A percentile compares a stretch with the other conserved stretches of the same genome.
Conservation (phyloP, 2,797 vertebrate species). For the Heliangelus exortis region DNA sequence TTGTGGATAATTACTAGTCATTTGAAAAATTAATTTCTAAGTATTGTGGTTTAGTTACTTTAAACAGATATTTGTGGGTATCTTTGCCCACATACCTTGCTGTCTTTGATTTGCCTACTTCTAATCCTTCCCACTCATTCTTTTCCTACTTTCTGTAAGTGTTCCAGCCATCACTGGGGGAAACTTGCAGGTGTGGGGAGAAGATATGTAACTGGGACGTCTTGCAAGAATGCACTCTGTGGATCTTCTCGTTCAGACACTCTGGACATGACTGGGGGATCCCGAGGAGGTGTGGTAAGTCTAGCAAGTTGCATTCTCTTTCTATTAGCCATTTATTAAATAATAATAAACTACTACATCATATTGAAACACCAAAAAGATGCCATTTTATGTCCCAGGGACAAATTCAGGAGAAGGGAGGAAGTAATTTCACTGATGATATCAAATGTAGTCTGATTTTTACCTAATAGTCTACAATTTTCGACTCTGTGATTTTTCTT, state of each 20-base stretch:
- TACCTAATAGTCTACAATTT: neutral
- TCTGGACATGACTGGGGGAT: neutral
- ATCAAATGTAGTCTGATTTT: neutral
- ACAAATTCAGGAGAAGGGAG: neutral
- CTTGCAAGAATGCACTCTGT: fast-evolving
- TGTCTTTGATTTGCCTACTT: neutral
- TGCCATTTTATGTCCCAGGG: neutral
- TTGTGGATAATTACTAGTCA: neutral
- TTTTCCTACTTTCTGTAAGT: neutral
- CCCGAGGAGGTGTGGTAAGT: neutral
- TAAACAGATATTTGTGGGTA: neutral
- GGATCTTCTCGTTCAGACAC: neutral
- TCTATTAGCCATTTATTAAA: neutral
- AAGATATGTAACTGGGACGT: neutral
- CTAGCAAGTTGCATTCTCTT: neutral
- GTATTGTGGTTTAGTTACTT: neutral
- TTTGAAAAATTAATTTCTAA: neutral
- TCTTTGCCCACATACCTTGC: neutral
- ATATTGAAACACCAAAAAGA: neutral
- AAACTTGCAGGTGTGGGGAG: neutral
- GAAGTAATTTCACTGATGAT: neutral
- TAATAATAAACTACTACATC: neutral
- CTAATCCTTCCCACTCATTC: neutral
- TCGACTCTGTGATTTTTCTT: neutral
- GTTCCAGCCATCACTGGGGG: neutral